Percentiles rank a stretch among this genome's conserved stretches.
These are phyloP conservation scores for Scaptodrosophila lebanonensis DNA, from an alignment of 1,140 invertebrate genomes.

Conservation along the genomic window DNA sequence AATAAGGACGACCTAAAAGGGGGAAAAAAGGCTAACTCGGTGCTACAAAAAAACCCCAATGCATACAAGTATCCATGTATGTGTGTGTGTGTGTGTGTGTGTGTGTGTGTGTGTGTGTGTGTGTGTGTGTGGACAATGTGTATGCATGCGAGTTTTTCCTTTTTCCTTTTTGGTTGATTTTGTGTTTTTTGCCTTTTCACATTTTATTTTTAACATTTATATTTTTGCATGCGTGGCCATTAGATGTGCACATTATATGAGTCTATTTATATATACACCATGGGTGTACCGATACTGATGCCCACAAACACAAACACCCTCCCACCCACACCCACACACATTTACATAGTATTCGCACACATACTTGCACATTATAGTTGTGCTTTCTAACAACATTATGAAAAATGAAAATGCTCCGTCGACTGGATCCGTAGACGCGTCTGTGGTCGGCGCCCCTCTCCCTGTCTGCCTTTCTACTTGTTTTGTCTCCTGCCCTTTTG, in stretches of 20 bases:
- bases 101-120: conserved; percentile 6
- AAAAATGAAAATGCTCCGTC: conserved; percentile 58
- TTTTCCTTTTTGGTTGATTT: conserved; percentile 64
- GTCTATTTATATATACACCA: too few species aligned
- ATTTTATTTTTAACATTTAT: conserved; percentile 76
- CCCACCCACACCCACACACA: conserved; percentile 11
- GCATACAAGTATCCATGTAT: conserved; percentile 8
- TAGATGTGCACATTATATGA: conserved; percentile 35
- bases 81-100: background rate
- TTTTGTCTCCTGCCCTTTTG: conserved; percentile 20
- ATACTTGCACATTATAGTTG: conserved; percentile 32
- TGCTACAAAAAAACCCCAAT: conserved; percentile 40
- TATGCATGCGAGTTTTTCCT: conserved; percentile 21
- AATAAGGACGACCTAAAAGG: conserved; percentile 60
- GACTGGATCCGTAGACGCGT: conserved; percentile 48
- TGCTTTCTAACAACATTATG: conserved; percentile 47
- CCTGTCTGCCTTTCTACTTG: conserved; percentile 21
- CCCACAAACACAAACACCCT: conserved; percentile 3
- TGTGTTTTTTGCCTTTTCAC: conserved; percentile 72
- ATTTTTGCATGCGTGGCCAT: conserved; percentile 61
- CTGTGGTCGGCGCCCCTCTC: conserved; percentile 38
- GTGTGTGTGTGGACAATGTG: conserved; percentile 14
- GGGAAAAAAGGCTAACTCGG: conserved; percentile 71
- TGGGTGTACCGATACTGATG: too few species aligned
- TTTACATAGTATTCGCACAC: background rate